Evolutionary conservation across 1,140 invertebrate genomes (phyloP).

Genomic region (Trichogramma pretiosum): DNA sequence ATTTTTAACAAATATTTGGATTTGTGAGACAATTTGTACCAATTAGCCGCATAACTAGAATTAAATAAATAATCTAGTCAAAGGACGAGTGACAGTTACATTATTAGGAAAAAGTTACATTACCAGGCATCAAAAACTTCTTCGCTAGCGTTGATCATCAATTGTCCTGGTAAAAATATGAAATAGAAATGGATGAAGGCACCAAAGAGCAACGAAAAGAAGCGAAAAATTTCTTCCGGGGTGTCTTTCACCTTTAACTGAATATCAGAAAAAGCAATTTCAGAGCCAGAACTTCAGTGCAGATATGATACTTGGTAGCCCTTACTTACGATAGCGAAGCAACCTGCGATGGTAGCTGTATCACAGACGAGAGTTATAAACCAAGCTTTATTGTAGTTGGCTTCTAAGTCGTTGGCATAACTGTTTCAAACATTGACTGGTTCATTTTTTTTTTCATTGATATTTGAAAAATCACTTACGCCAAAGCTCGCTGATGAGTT

Average conservation of each 20-base stretch:
- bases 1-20: slow-evolving; percentile 2
- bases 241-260: too few species aligned
- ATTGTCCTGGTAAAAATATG: slow-evolving; percentile 4
- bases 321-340: background rate
- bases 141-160: background rate
- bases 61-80: too few species aligned
- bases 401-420: background rate
- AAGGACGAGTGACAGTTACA: too few species aligned
- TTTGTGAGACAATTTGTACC: slow-evolving; percentile 6
- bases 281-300: too few species aligned
- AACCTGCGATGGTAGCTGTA: background rate
- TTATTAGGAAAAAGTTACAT: too few species aligned
- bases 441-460: too few species aligned
- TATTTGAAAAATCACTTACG: too few species aligned
- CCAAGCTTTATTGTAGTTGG: background rate
- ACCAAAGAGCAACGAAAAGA: background rate
- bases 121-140: too few species aligned
- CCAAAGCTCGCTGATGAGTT: too few species aligned
- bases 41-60: slow-evolving; percentile 6
- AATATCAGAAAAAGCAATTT: too few species aligned
- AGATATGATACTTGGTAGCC: too few species aligned
- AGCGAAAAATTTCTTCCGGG: slow-evolving; percentile 1
- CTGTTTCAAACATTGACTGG: too few species aligned
- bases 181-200: slow-evolving; percentile 5
- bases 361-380: background rate